phyloP scores from a whole-genome alignment of 2,113 vertebrate genomes.

The Mus spicilegus region DNA sequence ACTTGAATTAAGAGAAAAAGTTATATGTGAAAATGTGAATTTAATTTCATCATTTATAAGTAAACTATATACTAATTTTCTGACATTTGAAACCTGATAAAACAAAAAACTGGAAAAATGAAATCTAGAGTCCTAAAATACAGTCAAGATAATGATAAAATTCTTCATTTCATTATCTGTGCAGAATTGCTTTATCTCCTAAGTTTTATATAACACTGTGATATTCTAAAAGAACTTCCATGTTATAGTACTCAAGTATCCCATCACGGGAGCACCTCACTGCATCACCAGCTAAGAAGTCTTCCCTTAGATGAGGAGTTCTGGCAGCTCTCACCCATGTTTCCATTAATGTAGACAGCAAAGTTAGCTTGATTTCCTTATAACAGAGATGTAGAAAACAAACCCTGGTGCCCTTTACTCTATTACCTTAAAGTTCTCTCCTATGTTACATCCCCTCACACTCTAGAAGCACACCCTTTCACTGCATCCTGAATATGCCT shows the following conservation, averaged over 20 bases:
- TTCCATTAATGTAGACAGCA: constrained; percentile 2
- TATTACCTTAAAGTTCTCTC: constrained; percentile 6
- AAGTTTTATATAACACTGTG: neutral
- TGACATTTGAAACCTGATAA: constrained; percentile 1
- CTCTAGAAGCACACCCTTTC: neutral
- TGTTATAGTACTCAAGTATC: neutral
- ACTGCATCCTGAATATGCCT: neutral
- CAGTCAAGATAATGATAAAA: neutral
- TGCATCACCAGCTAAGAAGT: neutral
- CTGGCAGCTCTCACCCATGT: neutral
- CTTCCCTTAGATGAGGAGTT: constrained; percentile 23
- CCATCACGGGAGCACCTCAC: neutral
- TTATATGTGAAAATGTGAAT: constrained; percentile 25
- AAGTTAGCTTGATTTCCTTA: neutral
- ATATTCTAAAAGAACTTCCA: constrained; percentile 21
- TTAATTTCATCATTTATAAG: constrained; percentile 16
- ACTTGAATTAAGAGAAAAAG: neutral
- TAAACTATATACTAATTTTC: constrained; percentile 34
- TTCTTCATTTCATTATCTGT: constrained; percentile 33
- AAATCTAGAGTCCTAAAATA: neutral
- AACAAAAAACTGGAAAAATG: neutral
- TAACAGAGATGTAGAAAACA: neutral
- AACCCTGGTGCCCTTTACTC: neutral
- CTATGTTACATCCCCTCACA: neutral
- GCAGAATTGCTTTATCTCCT: neutral